A percentile compares a stretch with the other conserved stretches of the same genome.
These are phyloP conservation scores for Pantherophis vulpinus DNA, from an alignment of 2,797 vertebrate species.

Conservation along the genomic window DNA sequence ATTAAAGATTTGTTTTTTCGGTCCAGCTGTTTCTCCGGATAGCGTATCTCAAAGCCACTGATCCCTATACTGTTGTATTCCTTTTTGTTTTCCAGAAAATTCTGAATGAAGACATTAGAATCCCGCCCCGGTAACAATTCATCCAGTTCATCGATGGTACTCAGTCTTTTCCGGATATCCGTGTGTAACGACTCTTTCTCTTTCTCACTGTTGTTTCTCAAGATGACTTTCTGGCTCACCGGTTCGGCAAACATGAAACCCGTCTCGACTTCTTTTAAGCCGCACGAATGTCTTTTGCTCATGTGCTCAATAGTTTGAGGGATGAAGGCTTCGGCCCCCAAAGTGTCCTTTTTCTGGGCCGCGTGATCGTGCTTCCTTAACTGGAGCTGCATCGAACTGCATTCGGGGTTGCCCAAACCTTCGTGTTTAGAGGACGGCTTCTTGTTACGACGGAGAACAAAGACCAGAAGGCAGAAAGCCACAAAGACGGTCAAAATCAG, in stretches of 20 bases:
- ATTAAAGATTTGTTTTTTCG: slow-evolving; percentile 94
- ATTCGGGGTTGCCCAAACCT: slow-evolving; percentile 89
- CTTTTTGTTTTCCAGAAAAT: slow-evolving; percentile 94
- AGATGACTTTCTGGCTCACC: slow-evolving; percentile 88
- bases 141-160: slow-evolving; percentile 97
- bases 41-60: slow-evolving; percentile 96
- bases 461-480: slow-evolving; percentile 96
- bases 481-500: slow-evolving; percentile 97
- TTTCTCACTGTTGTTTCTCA: slow-evolving; percentile 86
- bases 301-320: slow-evolving; percentile 99
- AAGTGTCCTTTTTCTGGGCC: slow-evolving; percentile 86
- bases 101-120: slow-evolving; percentile 94
- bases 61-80: slow-evolving; percentile 98
- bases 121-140: slow-evolving; percentile 93
- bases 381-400: slow-evolving; percentile 90
- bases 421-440: slow-evolving; percentile 89
- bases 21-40: slow-evolving; percentile 94
- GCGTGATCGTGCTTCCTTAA: slow-evolving; percentile 89
- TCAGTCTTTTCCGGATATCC: slow-evolving; percentile 94
- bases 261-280: slow-evolving; percentile 88
- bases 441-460: slow-evolving; percentile 94
- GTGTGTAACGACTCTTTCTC: slow-evolving; percentile 89
- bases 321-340: slow-evolving; percentile 91
- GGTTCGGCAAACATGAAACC: slow-evolving; percentile 90
- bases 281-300: slow-evolving; percentile 93